These are phyloP conservation scores for Acronicta leporina DNA, from an alignment of 2,888 invertebrate species.

Conservation along the genomic window DNA sequence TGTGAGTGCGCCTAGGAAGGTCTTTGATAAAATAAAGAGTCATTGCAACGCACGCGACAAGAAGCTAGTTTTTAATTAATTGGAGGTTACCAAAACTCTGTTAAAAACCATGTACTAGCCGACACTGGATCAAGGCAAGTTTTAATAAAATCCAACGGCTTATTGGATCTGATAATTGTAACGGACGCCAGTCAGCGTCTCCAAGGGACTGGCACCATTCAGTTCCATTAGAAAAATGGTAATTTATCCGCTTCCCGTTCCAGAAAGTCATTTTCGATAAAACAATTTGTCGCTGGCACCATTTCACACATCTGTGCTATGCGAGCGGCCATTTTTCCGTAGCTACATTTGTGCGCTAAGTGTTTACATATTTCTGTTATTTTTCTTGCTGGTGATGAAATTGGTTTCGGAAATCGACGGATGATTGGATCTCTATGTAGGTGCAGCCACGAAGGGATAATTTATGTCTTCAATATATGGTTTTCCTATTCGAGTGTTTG, in stretches of 20 bases:
- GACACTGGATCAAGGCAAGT: constrained; percentile 12
- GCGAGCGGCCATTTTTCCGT: constrained; percentile 69
- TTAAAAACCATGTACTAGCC: no score
- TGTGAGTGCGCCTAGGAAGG: no score
- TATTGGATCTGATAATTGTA: constrained; percentile 61
- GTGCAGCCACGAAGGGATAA: no score
- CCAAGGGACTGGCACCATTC: constrained; percentile 61
- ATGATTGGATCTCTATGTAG: no score
- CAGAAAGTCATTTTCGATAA: constrained; percentile 88
- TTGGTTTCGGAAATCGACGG: constrained; percentile 17
- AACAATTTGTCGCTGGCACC: constrained; percentile 85
- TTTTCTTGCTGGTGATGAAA: constrained; percentile 45
- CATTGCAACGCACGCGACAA: no score
- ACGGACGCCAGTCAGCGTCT: constrained; percentile 57
- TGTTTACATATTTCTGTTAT: constrained; percentile 49
- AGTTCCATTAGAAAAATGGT: constrained; percentile 83
- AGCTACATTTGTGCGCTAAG: constrained; percentile 50
- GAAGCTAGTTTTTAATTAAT: no score
- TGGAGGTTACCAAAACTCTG: no score
- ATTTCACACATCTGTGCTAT: constrained; percentile 84
- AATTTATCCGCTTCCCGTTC: constrained; percentile 75
- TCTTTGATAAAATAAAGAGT: no score
- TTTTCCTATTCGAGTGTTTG: no score
- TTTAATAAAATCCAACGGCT: constrained; percentile 51
- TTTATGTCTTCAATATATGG: no score